Conservation (phyloP, 1,140 invertebrate genomes). For the Drosophila parabipectinata region DNA sequence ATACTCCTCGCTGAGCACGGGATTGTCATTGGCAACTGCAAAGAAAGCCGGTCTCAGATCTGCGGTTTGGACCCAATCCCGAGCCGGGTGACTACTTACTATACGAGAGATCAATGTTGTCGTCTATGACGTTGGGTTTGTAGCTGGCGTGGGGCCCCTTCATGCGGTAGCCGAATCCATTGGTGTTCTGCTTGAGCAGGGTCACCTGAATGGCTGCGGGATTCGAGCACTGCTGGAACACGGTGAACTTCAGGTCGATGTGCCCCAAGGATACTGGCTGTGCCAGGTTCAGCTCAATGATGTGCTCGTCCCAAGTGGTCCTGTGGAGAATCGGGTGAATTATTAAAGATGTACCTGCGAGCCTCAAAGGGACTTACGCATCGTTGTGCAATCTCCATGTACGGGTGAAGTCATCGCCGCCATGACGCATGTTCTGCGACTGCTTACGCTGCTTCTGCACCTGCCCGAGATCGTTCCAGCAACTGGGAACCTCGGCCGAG, state of each 20-base stretch:
- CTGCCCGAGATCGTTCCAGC: conserved; percentile 96
- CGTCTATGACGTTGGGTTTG: conserved; percentile 85
- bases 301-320: conserved; percentile 95
- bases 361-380: conserved; percentile 84
- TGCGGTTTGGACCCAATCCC: neutral
- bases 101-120: conserved; percentile 87
- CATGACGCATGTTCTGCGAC: conserved; percentile 90
- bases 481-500: conserved; percentile 94
- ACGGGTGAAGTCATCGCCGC: conserved; percentile 92
- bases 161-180: conserved; percentile 87
- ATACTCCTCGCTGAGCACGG: conserved; percentile 91
- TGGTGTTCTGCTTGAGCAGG: conserved; percentile 92
- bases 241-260: conserved; percentile 93
- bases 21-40: conserved; percentile 87
- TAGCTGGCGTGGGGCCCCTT: conserved; percentile 71
- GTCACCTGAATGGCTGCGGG: conserved; percentile 91
- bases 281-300: conserved; percentile 94
- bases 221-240: conserved; percentile 89
- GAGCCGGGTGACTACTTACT: conserved; percentile 24
- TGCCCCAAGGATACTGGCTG: conserved; percentile 91
- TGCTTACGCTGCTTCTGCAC: conserved; percentile 93
- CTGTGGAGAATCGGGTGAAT: conserved; percentile 70
- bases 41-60: neutral
- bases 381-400: conserved; percentile 95
- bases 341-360: too few relatives aligned